Evolutionary conservation across 2,888 invertebrate species (phyloP).

Genomic region (Caenorhabditis panamensis): DNA sequence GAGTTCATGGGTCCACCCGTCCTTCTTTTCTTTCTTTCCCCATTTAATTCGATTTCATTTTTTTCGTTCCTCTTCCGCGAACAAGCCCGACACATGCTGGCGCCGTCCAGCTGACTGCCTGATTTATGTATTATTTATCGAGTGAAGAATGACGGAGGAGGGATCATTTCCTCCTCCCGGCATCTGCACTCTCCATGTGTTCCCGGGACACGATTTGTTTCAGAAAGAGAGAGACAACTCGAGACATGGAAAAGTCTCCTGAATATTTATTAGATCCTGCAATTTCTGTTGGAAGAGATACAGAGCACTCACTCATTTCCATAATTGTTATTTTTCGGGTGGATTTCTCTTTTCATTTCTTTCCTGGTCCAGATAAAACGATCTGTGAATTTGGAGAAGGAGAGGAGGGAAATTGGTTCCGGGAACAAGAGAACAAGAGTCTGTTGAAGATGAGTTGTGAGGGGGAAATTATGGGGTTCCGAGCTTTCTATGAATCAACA

Average conservation of each 20-base stretch:
- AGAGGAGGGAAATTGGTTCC: not conserved
- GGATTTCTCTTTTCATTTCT: too few species aligned
- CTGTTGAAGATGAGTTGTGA: too few species aligned
- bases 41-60: conserved; percentile 45
- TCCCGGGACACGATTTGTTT: conserved; percentile 9
- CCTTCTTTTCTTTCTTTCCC: not conserved
- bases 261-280: conserved; percentile 38
- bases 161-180: conserved; percentile 6
- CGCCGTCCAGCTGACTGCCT: conserved; percentile 46
- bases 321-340: conserved; percentile 18
- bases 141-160: conserved; percentile 41
- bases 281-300: not conserved
- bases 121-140: conserved; percentile 57
- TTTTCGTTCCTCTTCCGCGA: conserved; percentile 1
- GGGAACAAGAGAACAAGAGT: not conserved
- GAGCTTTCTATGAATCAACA: too few species aligned
- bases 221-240: not conserved
- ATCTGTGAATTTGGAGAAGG: conserved; percentile 7
- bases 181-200: conserved; percentile 16
- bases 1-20: too few species aligned
- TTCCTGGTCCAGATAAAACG: not conserved
- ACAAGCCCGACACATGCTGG: not conserved
- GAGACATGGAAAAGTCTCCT: not conserved
- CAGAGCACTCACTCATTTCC: conserved; percentile 7
- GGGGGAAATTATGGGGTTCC: too few species aligned